Evolutionary conservation across 1,140 invertebrate genomes (phyloP).

Genomic region (Whitmania pigra): DNA sequence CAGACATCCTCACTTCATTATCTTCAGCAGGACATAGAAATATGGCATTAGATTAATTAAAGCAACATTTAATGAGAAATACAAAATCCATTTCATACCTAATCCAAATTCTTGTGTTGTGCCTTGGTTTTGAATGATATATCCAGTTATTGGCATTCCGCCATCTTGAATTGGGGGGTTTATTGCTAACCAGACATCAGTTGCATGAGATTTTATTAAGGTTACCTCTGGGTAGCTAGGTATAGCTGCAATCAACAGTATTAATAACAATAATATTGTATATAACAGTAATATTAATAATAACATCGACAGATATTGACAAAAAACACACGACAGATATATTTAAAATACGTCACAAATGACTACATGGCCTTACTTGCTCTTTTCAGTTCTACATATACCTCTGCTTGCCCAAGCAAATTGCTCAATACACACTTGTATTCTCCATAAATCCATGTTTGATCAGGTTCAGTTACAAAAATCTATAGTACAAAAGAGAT

Average conservation of each 20-base stretch:
- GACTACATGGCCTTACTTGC: neutral
- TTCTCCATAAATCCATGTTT: slow-evolving; percentile 7
- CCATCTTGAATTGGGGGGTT: neutral
- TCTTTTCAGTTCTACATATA: neutral
- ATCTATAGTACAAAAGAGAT: neutral
- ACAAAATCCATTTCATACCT: neutral
- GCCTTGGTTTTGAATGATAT: slow-evolving; percentile 2
- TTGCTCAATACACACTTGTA: neutral
- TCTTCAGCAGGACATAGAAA: neutral
- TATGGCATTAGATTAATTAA: neutral
- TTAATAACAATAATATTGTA: neutral
- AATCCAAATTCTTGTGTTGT: slow-evolving; percentile 5
- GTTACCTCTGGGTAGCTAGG: neutral
- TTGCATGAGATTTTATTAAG: neutral
- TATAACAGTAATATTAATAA: neutral
- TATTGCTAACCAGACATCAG: slow-evolving; percentile 4
- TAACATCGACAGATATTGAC: neutral
- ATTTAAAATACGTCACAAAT: neutral
- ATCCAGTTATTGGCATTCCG: slow-evolving; percentile 5
- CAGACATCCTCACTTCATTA: neutral
- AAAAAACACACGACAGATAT: neutral
- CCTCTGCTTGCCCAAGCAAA: neutral
- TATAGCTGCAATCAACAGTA: neutral
- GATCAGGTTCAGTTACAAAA: neutral
- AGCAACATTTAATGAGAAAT: neutral